Evolutionary conservation across 2,113 vertebrate genomes (phyloP).

Genomic region (Odobenus rosmarus): DNA sequence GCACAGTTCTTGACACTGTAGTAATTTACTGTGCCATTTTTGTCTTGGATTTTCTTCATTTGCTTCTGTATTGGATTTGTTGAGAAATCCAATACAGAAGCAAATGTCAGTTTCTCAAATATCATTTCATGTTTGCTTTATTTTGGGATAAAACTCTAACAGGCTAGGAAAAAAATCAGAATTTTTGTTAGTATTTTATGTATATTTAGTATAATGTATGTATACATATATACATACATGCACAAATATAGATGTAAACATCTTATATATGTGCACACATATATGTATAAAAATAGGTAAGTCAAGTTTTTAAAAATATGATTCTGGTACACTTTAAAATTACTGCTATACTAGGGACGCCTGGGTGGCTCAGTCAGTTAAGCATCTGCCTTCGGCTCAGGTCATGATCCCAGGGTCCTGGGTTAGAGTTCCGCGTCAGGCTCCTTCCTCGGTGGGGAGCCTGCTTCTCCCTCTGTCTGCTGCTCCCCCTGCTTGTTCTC

Average conservation of each 20-base stretch:
- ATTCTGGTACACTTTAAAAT: background rate
- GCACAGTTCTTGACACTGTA: background rate
- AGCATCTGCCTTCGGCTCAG: too few relatives aligned
- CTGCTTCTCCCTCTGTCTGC: too few relatives aligned
- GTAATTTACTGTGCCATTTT: background rate
- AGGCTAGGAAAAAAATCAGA: background rate
- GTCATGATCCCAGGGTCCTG: too few relatives aligned
- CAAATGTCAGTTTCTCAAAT: background rate
- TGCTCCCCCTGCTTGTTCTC: too few relatives aligned
- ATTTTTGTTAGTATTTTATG: background rate
- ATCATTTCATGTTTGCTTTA: background rate
- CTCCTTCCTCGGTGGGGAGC: too few relatives aligned
- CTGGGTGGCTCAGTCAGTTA: too few relatives aligned
- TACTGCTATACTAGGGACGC: background rate
- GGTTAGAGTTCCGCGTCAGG: fast-evolving
- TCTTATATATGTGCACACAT: background rate
- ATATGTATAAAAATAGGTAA: background rate
- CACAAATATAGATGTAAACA: background rate
- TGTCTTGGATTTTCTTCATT: background rate
- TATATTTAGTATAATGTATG: background rate
- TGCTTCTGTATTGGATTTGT: background rate
- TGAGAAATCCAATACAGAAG: background rate
- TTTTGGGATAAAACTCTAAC: background rate
- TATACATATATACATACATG: background rate
- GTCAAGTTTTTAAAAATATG: background rate